Percentiles rank a stretch among this genome's conserved stretches.
These are phyloP conservation scores for Actinopyga echinites DNA, from an alignment of 53 echinoderm and acorn worm genomes.

Conservation along the genomic window DNA sequence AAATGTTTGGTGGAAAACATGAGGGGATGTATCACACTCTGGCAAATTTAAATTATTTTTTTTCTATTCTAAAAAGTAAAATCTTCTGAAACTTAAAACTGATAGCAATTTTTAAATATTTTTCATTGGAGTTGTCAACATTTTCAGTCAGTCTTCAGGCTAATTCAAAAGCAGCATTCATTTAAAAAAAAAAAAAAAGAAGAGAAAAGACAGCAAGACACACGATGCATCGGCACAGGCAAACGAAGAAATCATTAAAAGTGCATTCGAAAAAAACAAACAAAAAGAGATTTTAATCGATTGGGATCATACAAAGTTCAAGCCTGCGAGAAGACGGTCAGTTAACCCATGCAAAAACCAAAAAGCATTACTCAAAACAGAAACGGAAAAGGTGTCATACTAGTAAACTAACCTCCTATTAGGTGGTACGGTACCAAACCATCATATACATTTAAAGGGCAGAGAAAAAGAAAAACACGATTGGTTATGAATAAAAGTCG, in stretches of 20 bases:
- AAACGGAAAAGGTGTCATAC: slow-evolving; percentile 20
- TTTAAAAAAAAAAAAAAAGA: too few species aligned
- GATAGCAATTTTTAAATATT: too few species aligned
- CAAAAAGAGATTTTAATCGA: neutral
- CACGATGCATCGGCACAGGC: too few species aligned
- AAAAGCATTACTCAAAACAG: slow-evolving; percentile 12
- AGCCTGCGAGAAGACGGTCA: slow-evolving; percentile 14
- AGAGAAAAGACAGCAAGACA: too few species aligned
- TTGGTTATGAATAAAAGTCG: slow-evolving; percentile 4
- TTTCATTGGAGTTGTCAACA: too few species aligned
- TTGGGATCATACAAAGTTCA: slow-evolving; percentile 8
- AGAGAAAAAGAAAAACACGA: slow-evolving; percentile 28
- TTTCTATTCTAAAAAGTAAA: too few species aligned
- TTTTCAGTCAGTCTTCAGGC: too few species aligned
- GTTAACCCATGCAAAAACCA: slow-evolving; percentile 35
- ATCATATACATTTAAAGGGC: slow-evolving; percentile 35
- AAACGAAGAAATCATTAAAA: neutral
- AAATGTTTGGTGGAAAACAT: too few species aligned
- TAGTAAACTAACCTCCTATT: slow-evolving; percentile 39
- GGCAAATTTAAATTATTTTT: too few species aligned
- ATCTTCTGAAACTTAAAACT: too few species aligned
- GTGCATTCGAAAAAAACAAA: slow-evolving; percentile 9
- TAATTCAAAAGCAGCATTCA: too few species aligned
- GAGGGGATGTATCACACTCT: too few species aligned
- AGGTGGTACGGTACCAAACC: slow-evolving; percentile 29